Conservation (phyloP, 2,888 invertebrate species). For the Nymphalis polychloros region DNA sequence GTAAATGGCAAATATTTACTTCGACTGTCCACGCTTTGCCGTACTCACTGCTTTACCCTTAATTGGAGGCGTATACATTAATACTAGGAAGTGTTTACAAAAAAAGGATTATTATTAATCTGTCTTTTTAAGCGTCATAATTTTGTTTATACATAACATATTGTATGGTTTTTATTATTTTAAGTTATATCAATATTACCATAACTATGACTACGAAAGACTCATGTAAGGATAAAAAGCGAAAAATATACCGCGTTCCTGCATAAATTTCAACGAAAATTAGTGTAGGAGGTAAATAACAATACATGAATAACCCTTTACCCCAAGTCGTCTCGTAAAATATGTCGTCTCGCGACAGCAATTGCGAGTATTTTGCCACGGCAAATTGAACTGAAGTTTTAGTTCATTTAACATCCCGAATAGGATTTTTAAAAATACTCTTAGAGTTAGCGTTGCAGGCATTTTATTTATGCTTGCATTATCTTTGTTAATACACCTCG, state of each 20-base stretch:
- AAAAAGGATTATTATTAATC: too few species aligned
- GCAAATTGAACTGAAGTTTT: slow-evolving; percentile 40
- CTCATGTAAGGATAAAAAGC: slow-evolving; percentile 13
- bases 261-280: slow-evolving; percentile 30
- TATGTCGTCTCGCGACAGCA: slow-evolving; percentile 39
- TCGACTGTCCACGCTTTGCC: too few species aligned
- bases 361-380: slow-evolving; percentile 37
- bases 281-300: slow-evolving; percentile 32
- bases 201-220: slow-evolving; percentile 8
- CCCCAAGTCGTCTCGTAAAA: slow-evolving; percentile 41
- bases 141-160: too few species aligned
- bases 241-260: slow-evolving; percentile 23
- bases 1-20: too few species aligned
- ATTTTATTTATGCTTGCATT: slow-evolving; percentile 24
- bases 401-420: slow-evolving; percentile 36
- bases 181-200: slow-evolving; percentile 9
- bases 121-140: too few species aligned
- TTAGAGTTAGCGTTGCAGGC: slow-evolving; percentile 12
- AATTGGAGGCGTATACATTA: too few species aligned
- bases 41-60: too few species aligned
- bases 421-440: slow-evolving; percentile 30
- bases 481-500: slow-evolving; percentile 8
- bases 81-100: too few species aligned
- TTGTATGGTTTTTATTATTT: not conserved
- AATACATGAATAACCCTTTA: slow-evolving; percentile 46